Percentiles rank a stretch among this genome's conserved stretches.
These are phyloP conservation scores for Notospermus geniculatus DNA, from an alignment of 1,140 invertebrate species.

Conservation along the genomic window DNA sequence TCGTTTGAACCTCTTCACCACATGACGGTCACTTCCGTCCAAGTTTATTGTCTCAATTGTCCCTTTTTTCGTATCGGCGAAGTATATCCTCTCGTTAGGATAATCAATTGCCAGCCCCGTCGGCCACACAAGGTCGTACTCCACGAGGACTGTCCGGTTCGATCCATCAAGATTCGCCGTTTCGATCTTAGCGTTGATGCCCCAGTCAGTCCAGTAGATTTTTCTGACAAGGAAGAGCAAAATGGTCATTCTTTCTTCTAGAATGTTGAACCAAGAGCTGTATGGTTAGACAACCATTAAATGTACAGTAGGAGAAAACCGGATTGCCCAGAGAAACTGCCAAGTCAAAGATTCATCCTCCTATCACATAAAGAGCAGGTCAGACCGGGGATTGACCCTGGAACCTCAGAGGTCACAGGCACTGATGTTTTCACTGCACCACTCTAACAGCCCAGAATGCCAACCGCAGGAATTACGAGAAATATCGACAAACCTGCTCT, in stretches of 20 bases:
- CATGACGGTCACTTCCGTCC: slow-evolving; percentile 68
- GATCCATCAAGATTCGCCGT: slow-evolving; percentile 93
- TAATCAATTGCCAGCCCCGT: slow-evolving; percentile 82
- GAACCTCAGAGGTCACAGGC: no score
- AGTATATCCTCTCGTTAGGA: slow-evolving; percentile 83
- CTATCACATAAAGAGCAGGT: no score
- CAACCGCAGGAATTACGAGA: no score
- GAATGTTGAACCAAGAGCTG: no score
- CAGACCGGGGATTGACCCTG: no score
- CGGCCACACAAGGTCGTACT: slow-evolving; percentile 77
- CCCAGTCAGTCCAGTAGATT: slow-evolving; percentile 58
- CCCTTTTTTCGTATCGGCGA: slow-evolving; percentile 91
- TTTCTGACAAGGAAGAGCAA: slow-evolving; percentile 43
- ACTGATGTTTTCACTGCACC: no score
- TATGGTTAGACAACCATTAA: no score
- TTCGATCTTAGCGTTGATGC: slow-evolving; percentile 76
- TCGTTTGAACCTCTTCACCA: slow-evolving; percentile 31
- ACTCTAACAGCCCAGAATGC: no score
- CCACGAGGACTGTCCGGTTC: slow-evolving; percentile 75
- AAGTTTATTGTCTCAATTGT: slow-evolving; percentile 82
- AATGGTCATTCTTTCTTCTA: no score
- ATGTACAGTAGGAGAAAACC: no score
- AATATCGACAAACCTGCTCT: slow-evolving; percentile 57
- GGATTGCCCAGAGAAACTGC: no score
- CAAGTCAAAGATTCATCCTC: no score